Evolutionary conservation across 1,140 invertebrate species (phyloP).

Genomic region (Drosophila suzukii): DNA sequence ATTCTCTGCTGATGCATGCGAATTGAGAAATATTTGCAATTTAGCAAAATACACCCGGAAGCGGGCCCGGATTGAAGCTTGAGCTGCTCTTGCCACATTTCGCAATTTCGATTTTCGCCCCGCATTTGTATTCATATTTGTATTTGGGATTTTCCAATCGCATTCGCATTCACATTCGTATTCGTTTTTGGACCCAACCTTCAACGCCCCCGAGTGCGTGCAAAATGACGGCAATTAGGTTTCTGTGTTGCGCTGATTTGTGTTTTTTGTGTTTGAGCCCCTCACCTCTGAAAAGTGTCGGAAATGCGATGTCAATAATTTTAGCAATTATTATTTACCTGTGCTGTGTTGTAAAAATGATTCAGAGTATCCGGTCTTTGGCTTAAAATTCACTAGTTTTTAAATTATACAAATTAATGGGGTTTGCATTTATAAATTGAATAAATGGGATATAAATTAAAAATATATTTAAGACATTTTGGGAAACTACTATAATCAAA

Average conservation of each 20-base stretch:
- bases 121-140: conserved; percentile 29
- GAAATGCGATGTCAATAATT: conserved; percentile 1
- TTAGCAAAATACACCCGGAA: conserved; percentile 80
- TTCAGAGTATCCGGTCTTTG: neutral
- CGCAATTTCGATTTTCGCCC: conserved; percentile 29
- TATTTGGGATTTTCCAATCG: conserved; percentile 44
- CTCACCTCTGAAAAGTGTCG: conserved; percentile 4
- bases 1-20: conserved; percentile 77
- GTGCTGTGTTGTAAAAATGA: neutral
- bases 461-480: no score
- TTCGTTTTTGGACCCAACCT: conserved; percentile 20
- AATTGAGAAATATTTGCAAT: conserved; percentile 82
- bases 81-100: conserved; percentile 29
- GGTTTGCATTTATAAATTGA: no score
- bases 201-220: conserved; percentile 58
- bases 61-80: conserved; percentile 59
- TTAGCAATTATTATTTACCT: neutral
- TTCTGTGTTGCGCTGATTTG: conserved; percentile 17
- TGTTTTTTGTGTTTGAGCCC: neutral
- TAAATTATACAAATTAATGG: no score
- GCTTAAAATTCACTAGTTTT: no score
- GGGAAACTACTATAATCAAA: no score
- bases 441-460: no score
- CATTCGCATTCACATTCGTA: conserved; percentile 10
- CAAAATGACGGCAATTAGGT: conserved; percentile 72